A percentile compares a stretch with the other conserved stretches of the same genome.
phyloP scores from a whole-genome alignment of 2,113 vertebrate genomes.

The Solea solea region DNA sequence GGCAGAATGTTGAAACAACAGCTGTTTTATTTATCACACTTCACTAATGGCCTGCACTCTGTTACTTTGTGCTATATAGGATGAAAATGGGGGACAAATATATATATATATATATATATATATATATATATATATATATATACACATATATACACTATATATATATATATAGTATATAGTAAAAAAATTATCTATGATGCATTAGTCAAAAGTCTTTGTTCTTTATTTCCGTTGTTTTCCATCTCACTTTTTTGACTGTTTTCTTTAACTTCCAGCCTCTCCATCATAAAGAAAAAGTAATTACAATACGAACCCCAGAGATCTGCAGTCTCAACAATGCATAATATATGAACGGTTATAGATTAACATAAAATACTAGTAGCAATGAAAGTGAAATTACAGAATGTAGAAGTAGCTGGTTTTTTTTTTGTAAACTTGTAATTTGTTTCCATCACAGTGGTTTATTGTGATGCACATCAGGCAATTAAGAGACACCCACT shows the following conservation, averaged over 20 bases:
- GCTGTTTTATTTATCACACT: slow-evolving; percentile 35
- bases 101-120: too few relatives aligned
- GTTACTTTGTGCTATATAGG: slow-evolving; percentile 13
- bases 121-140: too few relatives aligned
- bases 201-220: not conserved
- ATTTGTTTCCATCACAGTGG: not conserved
- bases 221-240: not conserved
- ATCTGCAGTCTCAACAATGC: slow-evolving; percentile 10
- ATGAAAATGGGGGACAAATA: slow-evolving; percentile 8
- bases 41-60: slow-evolving; percentile 19
- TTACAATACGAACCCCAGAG: slow-evolving; percentile 3
- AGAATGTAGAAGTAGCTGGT: slow-evolving; percentile 12
- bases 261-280: not conserved
- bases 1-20: not conserved
- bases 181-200: slow-evolving; percentile 9
- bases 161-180: not conserved
- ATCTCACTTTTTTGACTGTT: not conserved
- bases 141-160: too few relatives aligned
- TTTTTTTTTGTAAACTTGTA: not conserved
- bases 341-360: slow-evolving; percentile 12
- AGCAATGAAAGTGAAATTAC: slow-evolving; percentile 20
- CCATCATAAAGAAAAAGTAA: not conserved
- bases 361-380: slow-evolving; percentile 34
- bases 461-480: not conserved
- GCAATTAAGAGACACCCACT: not conserved